Percentiles rank a stretch among this genome's conserved stretches.
Conservation (phyloP, 2,888 invertebrate species). For the Nemotelus pantherinus region DNA sequence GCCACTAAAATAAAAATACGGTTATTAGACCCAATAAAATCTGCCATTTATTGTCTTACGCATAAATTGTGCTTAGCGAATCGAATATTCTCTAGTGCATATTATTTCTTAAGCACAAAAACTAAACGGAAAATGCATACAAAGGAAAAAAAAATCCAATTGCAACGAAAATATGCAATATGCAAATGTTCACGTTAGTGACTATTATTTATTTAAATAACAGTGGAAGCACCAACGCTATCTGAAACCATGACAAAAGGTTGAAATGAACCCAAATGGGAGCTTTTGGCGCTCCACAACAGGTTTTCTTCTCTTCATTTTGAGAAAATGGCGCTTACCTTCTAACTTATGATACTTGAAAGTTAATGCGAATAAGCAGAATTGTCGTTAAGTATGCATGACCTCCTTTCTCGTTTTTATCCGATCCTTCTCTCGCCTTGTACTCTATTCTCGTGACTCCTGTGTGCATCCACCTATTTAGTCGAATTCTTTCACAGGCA, state of each 20-base stretch:
- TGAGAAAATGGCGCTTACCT: conserved; percentile 26
- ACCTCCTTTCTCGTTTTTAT: conserved; percentile 33
- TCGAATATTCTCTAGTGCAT: not conserved
- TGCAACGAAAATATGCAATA: conserved; percentile 14
- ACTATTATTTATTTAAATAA: conserved; percentile 32
- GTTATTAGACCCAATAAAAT: too few relatives aligned
- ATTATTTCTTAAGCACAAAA: not conserved
- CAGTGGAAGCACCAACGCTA: not conserved
- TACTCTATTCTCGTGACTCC: not conserved
- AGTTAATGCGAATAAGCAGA: conserved; percentile 39
- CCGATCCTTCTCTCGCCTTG: conserved; percentile 2
- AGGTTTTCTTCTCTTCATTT: not conserved
- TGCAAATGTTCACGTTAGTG: conserved; percentile 12
- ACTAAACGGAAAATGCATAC: not conserved
- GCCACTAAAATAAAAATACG: too few relatives aligned
- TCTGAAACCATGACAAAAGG: not conserved
- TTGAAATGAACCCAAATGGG: conserved; percentile 4
- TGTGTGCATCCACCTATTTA: not conserved
- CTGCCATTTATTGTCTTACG: too few relatives aligned
- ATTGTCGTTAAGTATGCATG: conserved; percentile 39
- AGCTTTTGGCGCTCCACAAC: not conserved
- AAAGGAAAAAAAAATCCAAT: conserved; percentile 11
- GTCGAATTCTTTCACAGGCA: not conserved
- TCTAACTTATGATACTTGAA: conserved; percentile 39
- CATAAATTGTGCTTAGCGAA: too few relatives aligned